Evolutionary conservation across 2,797 vertebrate genomes (phyloP).

Genomic region (Artibeus jamaicensis): DNA sequence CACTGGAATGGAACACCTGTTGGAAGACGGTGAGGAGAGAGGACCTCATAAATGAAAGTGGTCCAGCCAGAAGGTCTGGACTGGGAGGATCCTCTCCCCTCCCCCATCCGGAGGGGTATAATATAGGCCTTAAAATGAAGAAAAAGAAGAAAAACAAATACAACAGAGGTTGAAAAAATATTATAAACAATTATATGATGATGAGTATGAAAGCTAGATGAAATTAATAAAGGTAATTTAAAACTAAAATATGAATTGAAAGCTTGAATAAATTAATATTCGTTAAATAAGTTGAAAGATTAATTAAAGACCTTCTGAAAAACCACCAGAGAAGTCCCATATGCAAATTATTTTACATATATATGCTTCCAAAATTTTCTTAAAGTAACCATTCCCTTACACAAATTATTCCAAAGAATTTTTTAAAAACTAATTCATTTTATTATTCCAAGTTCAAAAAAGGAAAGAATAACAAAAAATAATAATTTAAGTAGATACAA

Average conservation of each 20-base stretch:
- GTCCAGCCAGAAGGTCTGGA: neutral
- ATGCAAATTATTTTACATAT: neutral
- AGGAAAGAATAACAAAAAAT: neutral
- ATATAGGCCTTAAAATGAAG: neutral
- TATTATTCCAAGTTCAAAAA: neutral
- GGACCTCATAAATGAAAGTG: neutral
- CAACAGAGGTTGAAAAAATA: neutral
- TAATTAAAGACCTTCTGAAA: neutral
- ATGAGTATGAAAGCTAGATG: neutral
- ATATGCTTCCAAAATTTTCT: neutral
- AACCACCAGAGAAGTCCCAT: neutral
- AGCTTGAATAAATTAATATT: neutral
- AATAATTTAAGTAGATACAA: neutral
- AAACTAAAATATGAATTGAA: neutral
- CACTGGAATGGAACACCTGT: neutral
- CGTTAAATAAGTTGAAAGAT: neutral
- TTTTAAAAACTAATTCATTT: neutral
- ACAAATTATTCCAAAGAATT: neutral
- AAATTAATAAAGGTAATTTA: neutral
- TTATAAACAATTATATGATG: neutral
- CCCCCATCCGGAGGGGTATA: neutral
- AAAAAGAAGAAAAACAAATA: neutral
- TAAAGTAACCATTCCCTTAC: neutral
- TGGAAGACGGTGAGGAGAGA: neutral
- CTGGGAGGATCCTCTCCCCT: neutral